phyloP scores from a whole-genome alignment of 2,797 vertebrate species.

The Mus caroli region DNA sequence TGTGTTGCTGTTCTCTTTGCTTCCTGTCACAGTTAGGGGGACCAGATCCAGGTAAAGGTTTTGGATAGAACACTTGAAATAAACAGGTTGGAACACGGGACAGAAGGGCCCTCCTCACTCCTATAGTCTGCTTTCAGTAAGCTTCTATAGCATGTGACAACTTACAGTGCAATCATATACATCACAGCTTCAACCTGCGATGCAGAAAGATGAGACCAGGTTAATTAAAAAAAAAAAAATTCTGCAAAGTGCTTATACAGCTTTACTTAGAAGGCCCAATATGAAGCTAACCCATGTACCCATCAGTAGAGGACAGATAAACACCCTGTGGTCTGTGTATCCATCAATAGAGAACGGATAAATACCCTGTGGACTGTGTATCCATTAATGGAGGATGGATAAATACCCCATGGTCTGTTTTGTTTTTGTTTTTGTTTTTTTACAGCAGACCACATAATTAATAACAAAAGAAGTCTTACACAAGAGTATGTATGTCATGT shows the following conservation, averaged over 20 bases:
- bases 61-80: not conserved
- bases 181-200: not conserved
- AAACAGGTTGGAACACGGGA: not conserved
- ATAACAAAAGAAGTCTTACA: not conserved
- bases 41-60: not conserved
- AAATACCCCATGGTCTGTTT: not conserved
- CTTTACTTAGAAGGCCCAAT: not conserved
- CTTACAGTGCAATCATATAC: not conserved
- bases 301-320: not conserved
- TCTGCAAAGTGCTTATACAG: not conserved
- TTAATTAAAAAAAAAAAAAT: not conserved
- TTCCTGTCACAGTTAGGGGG: not conserved
- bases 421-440: not conserved
- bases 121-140: not conserved
- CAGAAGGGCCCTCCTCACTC: not conserved
- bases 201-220: not conserved
- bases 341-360: not conserved
- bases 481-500: not conserved
- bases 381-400: not conserved
- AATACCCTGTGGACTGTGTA: not conserved
- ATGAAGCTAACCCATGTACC: not conserved
- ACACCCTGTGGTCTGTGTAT: not conserved
- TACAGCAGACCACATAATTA: not conserved
- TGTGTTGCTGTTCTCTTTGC: not conserved
- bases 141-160: not conserved